Conservation (phyloP, 92 coral and sea anemone species). For the Parazoanthus darwini region DNA sequence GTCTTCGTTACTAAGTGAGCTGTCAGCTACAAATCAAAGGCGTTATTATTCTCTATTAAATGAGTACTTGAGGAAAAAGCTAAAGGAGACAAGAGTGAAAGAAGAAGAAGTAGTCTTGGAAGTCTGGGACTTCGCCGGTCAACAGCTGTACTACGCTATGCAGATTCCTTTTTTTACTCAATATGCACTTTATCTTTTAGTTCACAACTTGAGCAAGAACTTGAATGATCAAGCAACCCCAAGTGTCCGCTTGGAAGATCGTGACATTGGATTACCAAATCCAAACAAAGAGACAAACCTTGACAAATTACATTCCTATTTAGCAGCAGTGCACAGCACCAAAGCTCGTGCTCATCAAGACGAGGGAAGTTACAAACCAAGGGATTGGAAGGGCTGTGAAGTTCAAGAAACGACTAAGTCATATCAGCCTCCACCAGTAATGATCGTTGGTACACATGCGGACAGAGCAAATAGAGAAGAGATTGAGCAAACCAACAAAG, state of each 20-base stretch:
- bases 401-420: neutral
- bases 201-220: neutral
- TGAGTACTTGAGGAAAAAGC: neutral
- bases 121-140: neutral
- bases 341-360: neutral
- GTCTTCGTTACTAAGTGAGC: too few relatives aligned
- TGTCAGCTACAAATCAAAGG: too few relatives aligned
- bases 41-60: too few relatives aligned
- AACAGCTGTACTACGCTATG: neutral
- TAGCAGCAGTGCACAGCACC: neutral
- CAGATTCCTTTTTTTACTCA: neutral
- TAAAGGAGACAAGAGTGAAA: neutral
- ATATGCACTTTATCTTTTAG: neutral
- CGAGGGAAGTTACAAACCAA: neutral
- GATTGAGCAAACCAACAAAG: neutral
- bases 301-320: neutral
- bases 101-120: neutral
- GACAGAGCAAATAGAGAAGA: neutral
- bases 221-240: neutral
- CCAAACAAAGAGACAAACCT: conserved; percentile 5
- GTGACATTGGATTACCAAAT: neutral
- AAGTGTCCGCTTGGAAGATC: neutral
- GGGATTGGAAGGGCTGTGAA: neutral
- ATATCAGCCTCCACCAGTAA: neutral
- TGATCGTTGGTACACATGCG: neutral